A percentile compares a stretch with the other conserved stretches of the same genome.
Conservation (phyloP, 1,140 invertebrate species). For the Berghia stephanieae region DNA sequence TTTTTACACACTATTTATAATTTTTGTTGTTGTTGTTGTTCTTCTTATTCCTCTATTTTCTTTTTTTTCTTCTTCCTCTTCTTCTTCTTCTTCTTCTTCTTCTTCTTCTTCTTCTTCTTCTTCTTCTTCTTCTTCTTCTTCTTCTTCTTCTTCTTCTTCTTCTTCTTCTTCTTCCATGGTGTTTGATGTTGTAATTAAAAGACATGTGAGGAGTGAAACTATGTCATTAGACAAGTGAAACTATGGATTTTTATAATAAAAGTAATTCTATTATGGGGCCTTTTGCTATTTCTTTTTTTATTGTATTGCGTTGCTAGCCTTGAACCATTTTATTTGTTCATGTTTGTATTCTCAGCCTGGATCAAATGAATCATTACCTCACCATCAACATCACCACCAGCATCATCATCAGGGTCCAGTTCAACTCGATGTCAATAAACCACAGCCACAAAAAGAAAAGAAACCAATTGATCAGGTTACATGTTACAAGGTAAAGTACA, state of each 20-base stretch:
- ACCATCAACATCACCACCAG: background rate
- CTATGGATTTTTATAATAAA: background rate
- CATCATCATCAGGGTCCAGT: too few relatives aligned
- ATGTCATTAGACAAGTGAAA: background rate
- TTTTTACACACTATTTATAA: too few relatives aligned
- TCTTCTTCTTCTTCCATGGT: background rate
- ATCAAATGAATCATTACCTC: too few relatives aligned
- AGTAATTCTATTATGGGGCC: background rate
- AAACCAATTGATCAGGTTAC: slow-evolving; percentile 90
- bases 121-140: background rate
- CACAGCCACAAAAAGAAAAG: slow-evolving; percentile 6
- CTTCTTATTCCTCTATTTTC: background rate
- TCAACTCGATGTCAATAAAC: background rate
- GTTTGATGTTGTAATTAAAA: background rate
- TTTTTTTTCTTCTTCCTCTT: background rate
- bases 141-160: background rate
- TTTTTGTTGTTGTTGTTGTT: too few relatives aligned
- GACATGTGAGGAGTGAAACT: background rate
- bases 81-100: background rate
- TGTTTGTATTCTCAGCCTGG: too few relatives aligned
- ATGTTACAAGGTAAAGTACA: slow-evolving; percentile 81
- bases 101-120: background rate
- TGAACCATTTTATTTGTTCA: too few relatives aligned
- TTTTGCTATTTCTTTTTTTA: too few relatives aligned
- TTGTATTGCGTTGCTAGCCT: too few relatives aligned